Conservation (phyloP, 2,888 invertebrate species). For the Marasmarcha lunaedactyla region DNA sequence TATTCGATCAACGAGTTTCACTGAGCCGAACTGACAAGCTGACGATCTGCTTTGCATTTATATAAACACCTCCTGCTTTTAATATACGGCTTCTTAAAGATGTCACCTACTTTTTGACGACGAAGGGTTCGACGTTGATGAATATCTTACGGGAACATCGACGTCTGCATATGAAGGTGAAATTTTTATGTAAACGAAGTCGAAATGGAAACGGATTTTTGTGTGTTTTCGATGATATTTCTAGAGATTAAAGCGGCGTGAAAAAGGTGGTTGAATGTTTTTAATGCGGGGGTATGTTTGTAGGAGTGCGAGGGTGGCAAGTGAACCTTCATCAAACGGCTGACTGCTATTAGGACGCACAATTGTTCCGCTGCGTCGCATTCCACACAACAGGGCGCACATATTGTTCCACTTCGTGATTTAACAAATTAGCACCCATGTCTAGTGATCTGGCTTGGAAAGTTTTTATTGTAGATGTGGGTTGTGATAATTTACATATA, state of each 20-base stretch:
- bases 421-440: slow-evolving; percentile 53
- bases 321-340: slow-evolving; percentile 62
- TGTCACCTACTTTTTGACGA: slow-evolving; percentile 17
- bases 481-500: too few species aligned
- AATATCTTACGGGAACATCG: neutral
- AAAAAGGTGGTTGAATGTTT: neutral
- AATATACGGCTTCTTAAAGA: slow-evolving; percentile 34
- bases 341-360: slow-evolving; percentile 66
- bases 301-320: slow-evolving; percentile 24
- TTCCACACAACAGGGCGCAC: slow-evolving; percentile 49
- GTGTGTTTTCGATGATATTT: too few species aligned
- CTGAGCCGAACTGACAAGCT: slow-evolving; percentile 68
- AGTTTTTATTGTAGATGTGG: neutral
- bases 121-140: slow-evolving; percentile 4
- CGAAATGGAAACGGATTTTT: too few species aligned
- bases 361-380: slow-evolving; percentile 58
- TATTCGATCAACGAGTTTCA: slow-evolving; percentile 64
- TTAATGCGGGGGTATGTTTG: slow-evolving; percentile 17
- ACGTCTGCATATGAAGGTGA: too few species aligned
- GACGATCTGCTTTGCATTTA: slow-evolving; percentile 69
- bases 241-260: too few species aligned
- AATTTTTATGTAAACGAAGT: too few species aligned
- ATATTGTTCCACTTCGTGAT: slow-evolving; percentile 52
- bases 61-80: slow-evolving; percentile 65
- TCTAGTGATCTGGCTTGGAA: slow-evolving; percentile 22